Evolutionary conservation across 2,888 invertebrate species (phyloP), one percentile per base, ranked within the genome.

Genomic region (Thymelicus acteon): DNA sequence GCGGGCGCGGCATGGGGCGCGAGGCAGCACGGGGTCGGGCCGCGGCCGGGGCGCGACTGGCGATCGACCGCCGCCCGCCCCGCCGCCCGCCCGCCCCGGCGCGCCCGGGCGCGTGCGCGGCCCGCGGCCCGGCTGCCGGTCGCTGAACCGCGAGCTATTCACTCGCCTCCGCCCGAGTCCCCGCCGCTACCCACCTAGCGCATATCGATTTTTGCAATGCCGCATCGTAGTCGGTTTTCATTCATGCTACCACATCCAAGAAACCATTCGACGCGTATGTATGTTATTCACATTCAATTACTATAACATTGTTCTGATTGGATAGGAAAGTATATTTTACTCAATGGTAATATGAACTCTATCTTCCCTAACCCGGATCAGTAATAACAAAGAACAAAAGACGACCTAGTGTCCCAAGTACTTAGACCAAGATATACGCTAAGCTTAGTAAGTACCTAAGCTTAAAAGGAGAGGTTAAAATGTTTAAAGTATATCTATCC

Each of bases 11-110:
- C 81, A 79, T 77, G 78, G 82, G 87, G 83, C 81, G 81, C 80
- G 80, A 79, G 79, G 80, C 79, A 77, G 82, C 82, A 80, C 83
- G 81, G 80, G 80, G 77, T 73, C 76, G 78, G 78, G 82, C 87
- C 86, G 87, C 85, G 83, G 87, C 80, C 85, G 82, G 84, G 83
- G 83, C 86, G 87, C 87, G 85, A 87, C 87, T 84, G 87, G 65
- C 80, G 80, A 82, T 80, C 83, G 84, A 77, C 83, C 83, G 74
- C 44, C 44, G 44, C 44, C 40, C 71, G 74, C 71, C 71, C 62
- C 72, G 75, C 74, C 76, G 70, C 72, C 74, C 81, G 75, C 74
- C 72, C 75, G 70, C 44, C 44, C 44, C 44, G 44, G 44, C 44
- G 65, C 73, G 74, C 73, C 77, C 44, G 7, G 44, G 75, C 75